Evolutionary conservation across 2,797 vertebrate genomes (phyloP).

Genomic region (Rhinophrynus dorsalis): DNA sequence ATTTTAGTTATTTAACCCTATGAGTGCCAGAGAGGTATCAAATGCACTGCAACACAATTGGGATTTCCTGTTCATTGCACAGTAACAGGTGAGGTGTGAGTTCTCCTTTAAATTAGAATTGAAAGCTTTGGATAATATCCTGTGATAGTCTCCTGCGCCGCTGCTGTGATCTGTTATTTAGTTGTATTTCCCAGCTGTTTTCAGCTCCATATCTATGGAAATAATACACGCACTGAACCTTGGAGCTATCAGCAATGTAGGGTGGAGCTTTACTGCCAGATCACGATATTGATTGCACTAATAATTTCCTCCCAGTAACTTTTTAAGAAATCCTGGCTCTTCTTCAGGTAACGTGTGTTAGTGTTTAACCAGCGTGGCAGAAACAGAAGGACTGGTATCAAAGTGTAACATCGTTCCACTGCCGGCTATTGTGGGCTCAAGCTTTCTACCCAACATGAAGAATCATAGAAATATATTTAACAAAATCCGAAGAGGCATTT

Average conservation of each 20-base stretch:
- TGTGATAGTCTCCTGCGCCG: too few relatives aligned
- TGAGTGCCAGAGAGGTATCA: too few relatives aligned
- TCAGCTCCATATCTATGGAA: neutral
- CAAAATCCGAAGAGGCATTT: constrained; percentile 51
- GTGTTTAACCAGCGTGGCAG: constrained; percentile 52
- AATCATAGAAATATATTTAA: neutral
- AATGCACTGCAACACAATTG: too few relatives aligned
- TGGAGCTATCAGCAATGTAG: constrained; percentile 25
- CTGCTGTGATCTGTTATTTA: neutral
- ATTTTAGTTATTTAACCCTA: too few relatives aligned
- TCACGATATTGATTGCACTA: constrained; percentile 3
- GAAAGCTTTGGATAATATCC: too few relatives aligned
- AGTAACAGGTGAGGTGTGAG: too few relatives aligned
- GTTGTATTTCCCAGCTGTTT: constrained; percentile 11
- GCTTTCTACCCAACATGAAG: constrained; percentile 4
- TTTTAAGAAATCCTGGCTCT: constrained; percentile 10
- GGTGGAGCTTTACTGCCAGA: constrained; percentile 22
- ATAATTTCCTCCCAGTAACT: constrained; percentile 41
- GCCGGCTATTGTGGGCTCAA: accelerated
- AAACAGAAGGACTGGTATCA: constrained; percentile 47
- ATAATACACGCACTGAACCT: constrained; percentile 17
- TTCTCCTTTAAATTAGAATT: too few relatives aligned
- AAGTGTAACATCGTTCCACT: constrained; percentile 51
- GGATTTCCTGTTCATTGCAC: too few relatives aligned
- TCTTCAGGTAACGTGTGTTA: constrained; percentile 48